Conservation (phyloP, 2,888 invertebrate species). For the Microplitis manilae region DNA sequence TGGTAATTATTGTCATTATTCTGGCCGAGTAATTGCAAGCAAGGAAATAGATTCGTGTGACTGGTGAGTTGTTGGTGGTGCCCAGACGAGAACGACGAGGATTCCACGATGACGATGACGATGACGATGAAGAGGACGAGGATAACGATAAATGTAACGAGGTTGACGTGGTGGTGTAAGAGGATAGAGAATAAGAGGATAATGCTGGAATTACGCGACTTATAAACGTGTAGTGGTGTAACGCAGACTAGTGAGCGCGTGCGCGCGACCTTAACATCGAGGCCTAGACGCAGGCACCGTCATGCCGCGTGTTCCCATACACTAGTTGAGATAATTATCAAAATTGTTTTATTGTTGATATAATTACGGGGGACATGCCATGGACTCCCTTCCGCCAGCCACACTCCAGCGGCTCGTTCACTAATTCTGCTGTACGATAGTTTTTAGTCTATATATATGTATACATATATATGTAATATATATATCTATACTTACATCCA, state of each 20-base stretch:
- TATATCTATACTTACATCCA: not conserved
- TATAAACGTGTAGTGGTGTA: no score
- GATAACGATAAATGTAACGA: not conserved
- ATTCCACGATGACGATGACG: constrained; percentile 15
- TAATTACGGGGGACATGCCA: constrained; percentile 70
- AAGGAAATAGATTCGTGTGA: constrained; percentile 46
- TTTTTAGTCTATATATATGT: not conserved
- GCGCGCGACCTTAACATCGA: constrained; percentile 46
- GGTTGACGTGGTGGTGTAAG: not conserved
- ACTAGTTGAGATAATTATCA: constrained; percentile 71
- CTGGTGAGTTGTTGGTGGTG: not conserved
- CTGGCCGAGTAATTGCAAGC: constrained; percentile 69
- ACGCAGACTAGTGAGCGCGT: constrained; percentile 41
- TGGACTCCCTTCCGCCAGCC: constrained; percentile 56
- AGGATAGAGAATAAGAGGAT: constrained; percentile 30
- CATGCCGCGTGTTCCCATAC: constrained; percentile 70
- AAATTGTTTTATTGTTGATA: constrained; percentile 71
- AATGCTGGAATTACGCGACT: constrained; percentile 13
- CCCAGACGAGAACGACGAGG: not conserved
- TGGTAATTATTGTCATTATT: constrained; percentile 72
- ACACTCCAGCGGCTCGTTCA: constrained; percentile 39
- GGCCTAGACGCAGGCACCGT: constrained; percentile 50
- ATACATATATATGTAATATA: not conserved
- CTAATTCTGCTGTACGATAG: not conserved
- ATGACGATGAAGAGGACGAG: constrained; percentile 13